phyloP scores from a whole-genome alignment of 2,888 invertebrate species.

The Andrena minutula region DNA sequence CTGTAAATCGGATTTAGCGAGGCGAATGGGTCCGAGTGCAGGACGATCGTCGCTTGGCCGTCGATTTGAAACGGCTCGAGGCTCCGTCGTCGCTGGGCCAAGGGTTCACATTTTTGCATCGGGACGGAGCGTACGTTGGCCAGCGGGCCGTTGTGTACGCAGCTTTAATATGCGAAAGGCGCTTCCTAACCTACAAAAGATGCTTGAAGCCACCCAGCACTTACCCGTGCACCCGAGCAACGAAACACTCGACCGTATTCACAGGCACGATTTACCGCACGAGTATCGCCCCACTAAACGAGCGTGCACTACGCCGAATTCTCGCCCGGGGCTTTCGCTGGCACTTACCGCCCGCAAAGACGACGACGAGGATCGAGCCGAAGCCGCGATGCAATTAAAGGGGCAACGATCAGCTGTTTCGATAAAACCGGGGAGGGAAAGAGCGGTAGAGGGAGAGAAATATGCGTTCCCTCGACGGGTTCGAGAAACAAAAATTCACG shows the following conservation, averaged over 20 bases:
- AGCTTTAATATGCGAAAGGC: constrained; percentile 55
- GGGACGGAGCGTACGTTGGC: not conserved
- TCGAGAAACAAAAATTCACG: constrained; percentile 29
- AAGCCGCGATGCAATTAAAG: constrained; percentile 65
- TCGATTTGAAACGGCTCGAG: not conserved
- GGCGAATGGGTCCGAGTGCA: not conserved
- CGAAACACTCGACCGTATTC: constrained; percentile 51
- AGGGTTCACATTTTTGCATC: not conserved
- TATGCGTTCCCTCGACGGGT: constrained; percentile 22
- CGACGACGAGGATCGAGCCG: constrained; percentile 21
- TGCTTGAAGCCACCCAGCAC: constrained; percentile 49
- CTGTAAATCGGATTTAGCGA: constrained; percentile 16
- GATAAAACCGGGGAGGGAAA: constrained; percentile 48
- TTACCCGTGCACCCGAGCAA: constrained; percentile 48
- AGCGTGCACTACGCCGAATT: constrained; percentile 33
- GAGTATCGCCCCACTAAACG: constrained; percentile 37
- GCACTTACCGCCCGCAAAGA: constrained; percentile 55
- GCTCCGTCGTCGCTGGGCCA: not conserved
- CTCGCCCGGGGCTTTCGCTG: constrained; percentile 4
- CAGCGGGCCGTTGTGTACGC: constrained; percentile 39
- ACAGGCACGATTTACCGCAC: constrained; percentile 40
- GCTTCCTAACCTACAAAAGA: constrained; percentile 72
- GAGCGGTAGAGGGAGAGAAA: constrained; percentile 34
- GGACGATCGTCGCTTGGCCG: not conserved
- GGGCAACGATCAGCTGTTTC: constrained; percentile 74